Evolutionary conservation across 2,797 vertebrate species (phyloP), one percentile per base, ranked within the genome.

Genomic region (Hippocampus kuda): DNA sequence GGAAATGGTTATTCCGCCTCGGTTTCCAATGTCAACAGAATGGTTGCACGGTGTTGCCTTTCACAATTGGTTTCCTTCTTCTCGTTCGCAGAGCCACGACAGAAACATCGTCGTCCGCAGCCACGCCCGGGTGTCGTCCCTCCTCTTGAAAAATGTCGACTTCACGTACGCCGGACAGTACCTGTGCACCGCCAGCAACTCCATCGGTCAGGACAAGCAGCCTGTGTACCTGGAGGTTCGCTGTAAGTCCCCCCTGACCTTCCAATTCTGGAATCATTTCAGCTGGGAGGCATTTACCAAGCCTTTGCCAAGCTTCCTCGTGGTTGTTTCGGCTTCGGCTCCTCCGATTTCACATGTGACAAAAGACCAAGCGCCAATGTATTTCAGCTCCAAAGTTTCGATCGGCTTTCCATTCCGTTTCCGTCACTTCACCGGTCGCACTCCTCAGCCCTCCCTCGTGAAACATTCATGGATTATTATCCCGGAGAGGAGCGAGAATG

Each of bases 91-190:
- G 97, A 97, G 94, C 56, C 84, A 93, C 69, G 95, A 98, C 11
- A 93, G 93, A 53, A 94, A 94, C 53, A 91, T 98, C 18, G 79
- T 96, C 67, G 93, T 99, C 0, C 93, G 90, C 69, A 96, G 93
- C 83, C 93, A 99, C 1, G 95, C 94, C 0, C 91, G 96, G 0
- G 93, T 99, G 7, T 99, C 97, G 0, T 95, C 97, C 0, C 93
- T 99, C 68, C 98, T 94, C 2, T 85, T 99, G 74, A 98, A 98
- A 82, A 93, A 94, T 12, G 91, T 99, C 78, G 95, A 97, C 85
- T 97, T 95, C 88, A 97, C 94, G 0, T 92, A 98, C 6, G 96
- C 96, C 0, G 97, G 97, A 24, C 92, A 93, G 60, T 99, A 99
- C 9, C 85, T 96, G 44, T 99, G 97, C 90, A 94, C 89, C 0